Evolutionary conservation across 2,113 vertebrate genomes (phyloP), one percentile per base, ranked within the genome.

Genomic region (Arenaria interpres): DNA sequence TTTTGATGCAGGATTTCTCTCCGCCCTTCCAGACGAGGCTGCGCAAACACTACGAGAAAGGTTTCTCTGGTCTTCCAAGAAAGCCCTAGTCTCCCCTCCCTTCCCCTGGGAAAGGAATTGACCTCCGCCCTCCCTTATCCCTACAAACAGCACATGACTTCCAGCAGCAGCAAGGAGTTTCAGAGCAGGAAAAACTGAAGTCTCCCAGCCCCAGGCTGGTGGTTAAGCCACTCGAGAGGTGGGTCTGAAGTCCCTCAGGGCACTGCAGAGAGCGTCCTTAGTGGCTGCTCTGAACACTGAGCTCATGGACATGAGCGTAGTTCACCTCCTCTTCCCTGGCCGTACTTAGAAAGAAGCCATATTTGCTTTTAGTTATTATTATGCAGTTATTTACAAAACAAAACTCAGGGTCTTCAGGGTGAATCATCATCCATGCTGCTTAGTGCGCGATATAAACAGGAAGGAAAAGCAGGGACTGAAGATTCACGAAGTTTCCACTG

Each of bases 221-320:
- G 24, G 13, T 32, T 24, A 14, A 30, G 50, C 46, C 64, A 51
- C 35, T 45, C 2, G 0, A 17, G 28, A 51, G n/a, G 15, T 15
- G 21, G 24, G 17, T 14, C 45, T 84, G 54, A 67, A 81, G 46
- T 17, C 27, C 14, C 41, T 56, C 45, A 8, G 53, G 43, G 41
- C 60, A 56, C 64, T 66, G 60, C 41, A 71, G 54, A 84, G 21
- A 66, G 59, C 11, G 23, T 8, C 81, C 76, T 68, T 48, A 51
- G 51, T 9, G 30, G 14, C 50, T 89, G 74, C 66, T 35, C 41
- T 45, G 35, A 62, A 8, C 24, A 12, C 56, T 6, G 4, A 46
- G 56, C 53, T 90, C 33, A n/a, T 0, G 15, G 76, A 14, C 30
- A 69, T 0, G 2, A 18, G 50, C 1, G 12, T 0, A 4, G 68